phyloP scores from a whole-genome alignment of 2,888 invertebrate genomes.

The Orchesella flavescens region DNA sequence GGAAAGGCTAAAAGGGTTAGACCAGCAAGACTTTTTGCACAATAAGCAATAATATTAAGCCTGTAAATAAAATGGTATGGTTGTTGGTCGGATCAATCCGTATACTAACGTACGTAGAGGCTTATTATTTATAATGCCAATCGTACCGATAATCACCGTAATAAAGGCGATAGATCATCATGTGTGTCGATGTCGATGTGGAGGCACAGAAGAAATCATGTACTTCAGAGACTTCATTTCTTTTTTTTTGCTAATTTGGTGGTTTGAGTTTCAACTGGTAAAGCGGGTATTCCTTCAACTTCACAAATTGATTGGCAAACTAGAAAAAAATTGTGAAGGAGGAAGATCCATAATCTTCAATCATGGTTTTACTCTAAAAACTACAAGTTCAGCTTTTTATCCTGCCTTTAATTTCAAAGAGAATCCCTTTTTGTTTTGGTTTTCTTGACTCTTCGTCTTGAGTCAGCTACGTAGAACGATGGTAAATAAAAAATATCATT shows the following conservation, averaged over 20 bases:
- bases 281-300: constrained; percentile 7
- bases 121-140: constrained; percentile 12
- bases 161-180: neutral
- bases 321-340: neutral
- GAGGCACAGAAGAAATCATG: too few relatives aligned
- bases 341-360: constrained; percentile 19
- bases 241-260: too few relatives aligned
- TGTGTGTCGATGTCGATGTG: neutral
- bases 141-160: constrained; percentile 1
- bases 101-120: neutral
- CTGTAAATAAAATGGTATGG: too few relatives aligned
- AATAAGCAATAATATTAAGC: too few relatives aligned
- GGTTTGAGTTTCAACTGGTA: neutral
- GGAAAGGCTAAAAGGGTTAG: neutral
- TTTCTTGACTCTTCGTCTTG: neutral
- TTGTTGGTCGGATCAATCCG: too few relatives aligned
- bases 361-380: too few relatives aligned
- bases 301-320: constrained; percentile 46
- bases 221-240: too few relatives aligned
- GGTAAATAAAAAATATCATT: neutral
- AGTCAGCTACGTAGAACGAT: neutral
- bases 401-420: neutral
- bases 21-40: neutral
- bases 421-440: constrained; percentile 21
- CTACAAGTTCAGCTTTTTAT: too few relatives aligned